Evolutionary conservation across 2,113 vertebrate species (phyloP).

Genomic region (Colinus virginianus): DNA sequence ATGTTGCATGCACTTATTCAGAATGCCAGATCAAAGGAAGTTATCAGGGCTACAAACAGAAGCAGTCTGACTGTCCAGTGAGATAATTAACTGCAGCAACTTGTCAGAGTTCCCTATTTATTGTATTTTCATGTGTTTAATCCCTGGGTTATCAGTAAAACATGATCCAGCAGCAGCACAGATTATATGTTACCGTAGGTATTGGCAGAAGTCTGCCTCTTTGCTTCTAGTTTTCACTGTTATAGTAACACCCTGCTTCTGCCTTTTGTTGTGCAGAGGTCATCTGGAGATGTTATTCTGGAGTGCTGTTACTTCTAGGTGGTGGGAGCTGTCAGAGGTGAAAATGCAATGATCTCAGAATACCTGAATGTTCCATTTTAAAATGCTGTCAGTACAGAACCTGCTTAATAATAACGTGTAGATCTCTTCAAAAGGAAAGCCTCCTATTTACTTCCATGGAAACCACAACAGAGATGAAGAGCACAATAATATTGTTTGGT

Average conservation of each 20-base stretch:
- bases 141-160: conserved; percentile 8
- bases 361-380: not conserved
- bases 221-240: not conserved
- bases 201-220: not conserved
- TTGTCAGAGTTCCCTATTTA: not conserved
- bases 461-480: too few relatives aligned
- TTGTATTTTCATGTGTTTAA: not conserved
- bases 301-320: not conserved
- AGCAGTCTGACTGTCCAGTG: not conserved
- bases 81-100: not conserved
- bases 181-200: not conserved
- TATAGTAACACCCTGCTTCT: not conserved
- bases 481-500: too few relatives aligned
- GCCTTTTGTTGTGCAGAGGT: not conserved
- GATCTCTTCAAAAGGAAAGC: too few relatives aligned
- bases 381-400: not conserved
- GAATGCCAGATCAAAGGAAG: not conserved
- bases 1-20: not conserved
- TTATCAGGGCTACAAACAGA: not conserved
- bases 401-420: not conserved
- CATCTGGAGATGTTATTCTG: not conserved
- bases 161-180: not conserved
- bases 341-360: not conserved
- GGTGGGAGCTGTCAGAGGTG: not conserved
- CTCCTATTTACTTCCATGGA: too few relatives aligned